A percentile compares a stretch with the other conserved stretches of the same genome.
Conservation (phyloP, 30 jellyfish, hydroid and myxozoan species). For the Hydractinia echinata region DNA sequence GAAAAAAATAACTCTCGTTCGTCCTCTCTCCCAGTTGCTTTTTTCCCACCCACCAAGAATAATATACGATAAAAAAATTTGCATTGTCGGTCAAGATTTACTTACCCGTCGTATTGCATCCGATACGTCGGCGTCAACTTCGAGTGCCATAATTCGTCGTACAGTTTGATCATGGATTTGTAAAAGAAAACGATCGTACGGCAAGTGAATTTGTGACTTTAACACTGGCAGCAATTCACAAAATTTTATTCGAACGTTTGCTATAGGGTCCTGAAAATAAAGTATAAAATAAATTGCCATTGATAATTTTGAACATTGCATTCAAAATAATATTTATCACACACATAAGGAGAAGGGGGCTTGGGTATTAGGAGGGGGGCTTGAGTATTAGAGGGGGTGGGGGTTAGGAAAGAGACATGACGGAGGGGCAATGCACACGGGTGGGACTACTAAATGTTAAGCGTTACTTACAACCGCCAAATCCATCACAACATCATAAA, state of each 20-base stretch:
- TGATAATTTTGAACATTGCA: too few species aligned
- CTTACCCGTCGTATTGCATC: slow-evolving; percentile 65
- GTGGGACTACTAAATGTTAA: not conserved
- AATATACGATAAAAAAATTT: too few species aligned
- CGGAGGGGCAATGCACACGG: not conserved
- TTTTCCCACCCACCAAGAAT: too few species aligned
- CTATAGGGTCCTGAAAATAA: slow-evolving; percentile 74
- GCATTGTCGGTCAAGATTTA: not conserved
- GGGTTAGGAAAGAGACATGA: not conserved
- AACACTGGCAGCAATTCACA: slow-evolving; percentile 65
- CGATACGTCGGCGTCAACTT: slow-evolving; percentile 73
- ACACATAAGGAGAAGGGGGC: too few species aligned
- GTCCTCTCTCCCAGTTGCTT: too few species aligned
- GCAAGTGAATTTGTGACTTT: slow-evolving; percentile 72
- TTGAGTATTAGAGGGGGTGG: not conserved
- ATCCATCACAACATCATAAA: slow-evolving; percentile 63
- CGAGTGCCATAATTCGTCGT: slow-evolving; percentile 81
- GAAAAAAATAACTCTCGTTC: too few species aligned
- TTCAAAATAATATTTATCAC: too few species aligned
- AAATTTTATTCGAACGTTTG: slow-evolving; percentile 69
- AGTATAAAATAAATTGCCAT: too few species aligned
- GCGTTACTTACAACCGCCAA: slow-evolving; percentile 57
- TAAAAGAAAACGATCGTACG: slow-evolving; percentile 62
- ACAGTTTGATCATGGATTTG: slow-evolving; percentile 71
- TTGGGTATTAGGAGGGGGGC: too few species aligned